Base-by-base conservation (phyloP, 2,888 invertebrate genomes). In the Tachina grossa region DNA sequence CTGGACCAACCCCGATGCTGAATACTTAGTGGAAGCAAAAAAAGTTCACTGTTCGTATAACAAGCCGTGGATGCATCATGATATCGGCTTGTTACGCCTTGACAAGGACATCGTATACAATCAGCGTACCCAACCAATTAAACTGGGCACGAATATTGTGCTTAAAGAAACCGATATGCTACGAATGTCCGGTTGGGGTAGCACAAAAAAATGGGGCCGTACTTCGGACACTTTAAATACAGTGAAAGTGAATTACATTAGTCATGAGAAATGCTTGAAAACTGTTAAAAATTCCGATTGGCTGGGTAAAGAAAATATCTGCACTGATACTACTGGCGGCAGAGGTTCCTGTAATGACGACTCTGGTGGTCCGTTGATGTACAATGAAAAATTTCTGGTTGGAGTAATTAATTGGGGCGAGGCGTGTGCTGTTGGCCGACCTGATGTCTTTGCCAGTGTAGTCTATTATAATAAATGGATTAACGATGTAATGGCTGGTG, bases 31-130 rank as follows among this genome's bases (percentile, higher is more conserved):
- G 5, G 88, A 89, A 51, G 83, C 83, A 9, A 85, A 90, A 1
- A 88, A 89, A 16, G 81, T 89, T 16, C 92, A 92, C 63, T 90
- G 90, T 22, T 69, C 84, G 2, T 89, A 90, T 80, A 89, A 92
- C 63, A 86, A 89, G 8, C 92, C 72, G 0, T 72, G 72, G 72
- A 72, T 72, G 72, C 91, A 92, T 66, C 94, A 96, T 89, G 96
- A 96, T 88, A 95, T 96, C 81, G 96, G 95, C 0, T 90, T 96
- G 0, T 89, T 96, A 1, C 94, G 94, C 88, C 93, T 96, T 9
- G 92, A 93, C 10, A 89, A 92, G 4, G 94, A 94, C 57, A 93
- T 95, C 9, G 90, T 91, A 11, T 94, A 94, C 78, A 92, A 94
- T 68, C 91, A 93, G 0, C 89, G 88, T 0, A 94, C 95, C 0